Evolutionary conservation across 2,797 vertebrate genomes (phyloP), one percentile per base, ranked within the genome.

Genomic region (Acestrorhynchus altus): DNA sequence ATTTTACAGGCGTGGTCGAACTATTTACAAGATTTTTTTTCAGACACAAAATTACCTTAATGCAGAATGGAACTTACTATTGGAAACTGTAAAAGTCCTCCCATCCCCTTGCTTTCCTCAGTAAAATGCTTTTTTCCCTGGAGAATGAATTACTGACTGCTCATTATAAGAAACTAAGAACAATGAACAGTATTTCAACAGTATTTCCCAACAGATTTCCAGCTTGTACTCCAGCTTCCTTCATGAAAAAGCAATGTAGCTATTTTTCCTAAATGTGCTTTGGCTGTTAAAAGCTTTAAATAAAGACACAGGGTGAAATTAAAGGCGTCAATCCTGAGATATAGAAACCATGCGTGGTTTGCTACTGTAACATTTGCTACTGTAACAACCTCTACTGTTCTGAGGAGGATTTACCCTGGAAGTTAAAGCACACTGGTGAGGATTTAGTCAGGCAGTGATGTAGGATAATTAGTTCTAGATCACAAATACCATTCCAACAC

Each of bases 21-120:
- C 46, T 46, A 47, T 79, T 74, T 61, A 80, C 57, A 47, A 80
- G 60, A 40, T 11, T 44, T 28, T 52, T 60, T 42, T 47, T 64
- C 60, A 63, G 7, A 66, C 28, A 35, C 73, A 28, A 49, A 35
- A 7, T 54, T 76, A 54, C 10, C 47, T 73, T 28, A 60, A 68
- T 60, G 13, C 49, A 78, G 4, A 63, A 20, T 63, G 60, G 31
- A 61, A 39, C 31, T 4, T 61, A 39, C 28, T 16, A 9, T 11
- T 39, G 59, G 59, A 39, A 61, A 61, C 28, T 61, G 1, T 35
- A 18, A 60, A 60, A 35, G 31, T 18, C 4, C 12, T 39, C 18
- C 9, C 28, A 61, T 18, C 59, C 11, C 2, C 6, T 8, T 9
- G 28, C 31, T 61, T 61, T 35, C 31, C 28, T n/a, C 18, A 20